Conservation (phyloP, 1,140 invertebrate genomes). For the Amyelois transitella region DNA sequence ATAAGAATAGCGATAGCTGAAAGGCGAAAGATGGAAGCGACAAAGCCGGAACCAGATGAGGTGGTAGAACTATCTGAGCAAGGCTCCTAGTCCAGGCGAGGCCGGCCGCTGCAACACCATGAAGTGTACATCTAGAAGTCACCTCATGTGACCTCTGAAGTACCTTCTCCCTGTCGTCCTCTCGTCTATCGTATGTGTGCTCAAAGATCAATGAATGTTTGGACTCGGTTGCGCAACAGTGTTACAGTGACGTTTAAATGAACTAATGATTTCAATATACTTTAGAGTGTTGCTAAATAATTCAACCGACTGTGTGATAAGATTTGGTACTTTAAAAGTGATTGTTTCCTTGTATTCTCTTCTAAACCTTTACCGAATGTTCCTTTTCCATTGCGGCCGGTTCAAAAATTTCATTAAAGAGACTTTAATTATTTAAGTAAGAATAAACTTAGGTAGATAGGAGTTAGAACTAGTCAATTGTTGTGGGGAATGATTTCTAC, state of each 20-base stretch:
- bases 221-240: constrained; percentile 55
- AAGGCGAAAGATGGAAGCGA: constrained; percentile 61
- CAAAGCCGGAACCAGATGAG: constrained; percentile 58
- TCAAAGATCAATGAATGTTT: constrained; percentile 40
- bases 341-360: constrained; percentile 18
- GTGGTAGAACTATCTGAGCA: constrained; percentile 59
- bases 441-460: constrained; percentile 60
- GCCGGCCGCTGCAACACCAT: constrained; percentile 68
- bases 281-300: constrained; percentile 7
- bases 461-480: constrained; percentile 71
- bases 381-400: constrained; percentile 61
- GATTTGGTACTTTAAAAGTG: constrained; percentile 24
- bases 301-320: constrained; percentile 20
- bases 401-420: constrained; percentile 50
- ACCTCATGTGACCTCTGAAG: constrained; percentile 19
- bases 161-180: constrained; percentile 19
- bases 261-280: constrained; percentile 9
- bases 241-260: constrained; percentile 15
- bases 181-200: constrained; percentile 36
- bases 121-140: constrained; percentile 65
- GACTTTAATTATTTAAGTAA: constrained; percentile 64
- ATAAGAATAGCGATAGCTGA: constrained; percentile 71
- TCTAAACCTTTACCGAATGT: constrained; percentile 17
- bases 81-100: constrained; percentile 67
- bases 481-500: constrained; percentile 69